Evolutionary conservation across 2,888 invertebrate genomes (phyloP).

Genomic region (Glaucopsyche alexis): DNA sequence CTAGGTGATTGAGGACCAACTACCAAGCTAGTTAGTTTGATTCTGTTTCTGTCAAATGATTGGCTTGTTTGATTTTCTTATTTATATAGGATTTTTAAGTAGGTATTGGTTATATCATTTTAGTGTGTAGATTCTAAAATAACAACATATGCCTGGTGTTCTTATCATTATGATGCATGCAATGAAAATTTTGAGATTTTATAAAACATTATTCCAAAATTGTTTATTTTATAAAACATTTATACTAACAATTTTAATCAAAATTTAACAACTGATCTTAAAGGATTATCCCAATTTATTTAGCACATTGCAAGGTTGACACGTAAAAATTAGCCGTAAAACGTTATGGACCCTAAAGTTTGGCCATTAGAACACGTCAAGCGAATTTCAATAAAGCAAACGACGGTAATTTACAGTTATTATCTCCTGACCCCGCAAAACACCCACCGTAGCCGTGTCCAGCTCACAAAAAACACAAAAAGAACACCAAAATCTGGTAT

Average conservation of each 20-base stretch:
- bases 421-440: slow-evolving; percentile 79
- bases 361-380: slow-evolving; percentile 67
- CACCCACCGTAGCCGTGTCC: slow-evolving; percentile 71
- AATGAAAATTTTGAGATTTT: too few relatives aligned
- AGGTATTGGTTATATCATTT: background rate
- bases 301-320: background rate
- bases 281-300: slow-evolving; percentile 12
- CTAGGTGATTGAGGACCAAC: slow-evolving; percentile 65
- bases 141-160: too few relatives aligned
- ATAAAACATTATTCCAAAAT: too few relatives aligned
- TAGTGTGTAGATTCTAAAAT: background rate
- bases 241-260: too few relatives aligned
- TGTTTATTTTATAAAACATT: too few relatives aligned
- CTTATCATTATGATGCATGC: too few relatives aligned
- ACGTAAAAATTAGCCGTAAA: slow-evolving; percentile 33
- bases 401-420: slow-evolving; percentile 79
- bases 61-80: slow-evolving; percentile 56
- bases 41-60: slow-evolving; percentile 64
- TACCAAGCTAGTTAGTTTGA: slow-evolving; percentile 59
- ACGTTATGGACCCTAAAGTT: slow-evolving; percentile 48
- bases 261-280: background rate
- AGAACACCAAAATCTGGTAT: slow-evolving; percentile 72
- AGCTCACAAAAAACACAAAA: slow-evolving; percentile 67
- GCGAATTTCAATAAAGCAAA: slow-evolving; percentile 75
- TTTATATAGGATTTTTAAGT: slow-evolving; percentile 31